Evolutionary conservation across 2,888 invertebrate genomes (phyloP).

Genomic region (Dorcus parallelipipedus): DNA sequence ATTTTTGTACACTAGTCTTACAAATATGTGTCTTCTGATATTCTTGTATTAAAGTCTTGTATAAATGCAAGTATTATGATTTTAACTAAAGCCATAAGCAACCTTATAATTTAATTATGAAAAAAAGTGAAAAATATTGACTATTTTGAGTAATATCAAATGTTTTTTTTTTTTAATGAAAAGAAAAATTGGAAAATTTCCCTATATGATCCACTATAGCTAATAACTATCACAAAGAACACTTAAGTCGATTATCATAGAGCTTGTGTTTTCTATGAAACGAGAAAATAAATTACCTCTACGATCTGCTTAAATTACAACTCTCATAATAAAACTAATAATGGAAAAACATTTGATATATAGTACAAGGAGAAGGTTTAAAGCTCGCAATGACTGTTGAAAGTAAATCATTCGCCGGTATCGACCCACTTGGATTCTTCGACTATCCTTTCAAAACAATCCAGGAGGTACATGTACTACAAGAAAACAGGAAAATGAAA

Average conservation of each 20-base stretch:
- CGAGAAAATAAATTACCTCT: no score
- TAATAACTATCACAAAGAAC: background rate
- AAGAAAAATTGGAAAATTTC: background rate
- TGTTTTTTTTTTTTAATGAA: background rate
- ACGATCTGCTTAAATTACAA: no score
- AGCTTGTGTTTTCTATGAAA: background rate
- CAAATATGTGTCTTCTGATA: no score
- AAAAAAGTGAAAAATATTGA: no score
- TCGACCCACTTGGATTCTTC: constrained; percentile 87
- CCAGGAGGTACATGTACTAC: constrained; percentile 85
- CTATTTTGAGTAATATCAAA: background rate
- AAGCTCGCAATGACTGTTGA: background rate
- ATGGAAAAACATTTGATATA: background rate
- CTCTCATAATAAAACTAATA: no score
- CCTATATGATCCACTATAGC: background rate
- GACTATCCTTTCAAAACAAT: constrained; percentile 93
- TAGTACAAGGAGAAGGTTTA: background rate
- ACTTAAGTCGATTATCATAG: background rate
- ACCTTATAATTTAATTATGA: no score
- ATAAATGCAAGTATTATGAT: no score
- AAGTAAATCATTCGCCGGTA: constrained; percentile 66
- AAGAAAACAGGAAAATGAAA: constrained; percentile 41
- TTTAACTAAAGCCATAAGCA: no score
- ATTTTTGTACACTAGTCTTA: no score
- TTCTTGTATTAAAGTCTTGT: no score